Evolutionary conservation across 2,888 invertebrate species (phyloP), one percentile per base, ranked within the genome.

Genomic region (Cryptocephalus primarius): DNA sequence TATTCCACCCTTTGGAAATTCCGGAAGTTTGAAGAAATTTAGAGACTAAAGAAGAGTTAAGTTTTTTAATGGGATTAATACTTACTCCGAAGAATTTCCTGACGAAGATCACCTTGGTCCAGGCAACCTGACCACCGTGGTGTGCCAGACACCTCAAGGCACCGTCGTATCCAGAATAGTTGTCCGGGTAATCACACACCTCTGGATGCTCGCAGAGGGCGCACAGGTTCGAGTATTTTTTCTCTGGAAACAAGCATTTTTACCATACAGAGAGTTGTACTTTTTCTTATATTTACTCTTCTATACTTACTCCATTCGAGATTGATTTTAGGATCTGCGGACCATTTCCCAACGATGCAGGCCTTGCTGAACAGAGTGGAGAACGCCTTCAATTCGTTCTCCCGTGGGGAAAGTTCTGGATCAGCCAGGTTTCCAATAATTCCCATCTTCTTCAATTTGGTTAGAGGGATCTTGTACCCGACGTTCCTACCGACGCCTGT

Each of bases 401-500:
- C 88, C 40, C 82, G 75, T 0, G 84, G 80, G 1, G 83, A 83
- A 52, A 82, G 74, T 50, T 74, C 79, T 49, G 80, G 77, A 60
- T 85, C 82, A 57, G 83, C 83, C 61, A 82, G 73, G 50, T 78
- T 77, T 6, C 78, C 76, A 62, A 88, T 78, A 11, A 83, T 69
- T 14, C 80, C 72, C 60, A 80, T 75, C 51, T 85, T 82, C 71
- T 87, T 82, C 58, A 93, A 70, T 72, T 84, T 85, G 0, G 85
- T 84, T 9, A 85, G 71, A 1, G 85, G 85, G 46, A 85, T 83
- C 75, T 89, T 86, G 73, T 90, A 93, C 22, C 92, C 92, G 8
- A 90, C 90, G 61, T 90, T 90, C 52, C 88, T 79, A 45, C 89
- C 88, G 49, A 89, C 82, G 9, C 88, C 88, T 2, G 91, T 88